Conservation (phyloP, 2,797 vertebrate genomes). For the Odontamblyopus lacepedii region DNA sequence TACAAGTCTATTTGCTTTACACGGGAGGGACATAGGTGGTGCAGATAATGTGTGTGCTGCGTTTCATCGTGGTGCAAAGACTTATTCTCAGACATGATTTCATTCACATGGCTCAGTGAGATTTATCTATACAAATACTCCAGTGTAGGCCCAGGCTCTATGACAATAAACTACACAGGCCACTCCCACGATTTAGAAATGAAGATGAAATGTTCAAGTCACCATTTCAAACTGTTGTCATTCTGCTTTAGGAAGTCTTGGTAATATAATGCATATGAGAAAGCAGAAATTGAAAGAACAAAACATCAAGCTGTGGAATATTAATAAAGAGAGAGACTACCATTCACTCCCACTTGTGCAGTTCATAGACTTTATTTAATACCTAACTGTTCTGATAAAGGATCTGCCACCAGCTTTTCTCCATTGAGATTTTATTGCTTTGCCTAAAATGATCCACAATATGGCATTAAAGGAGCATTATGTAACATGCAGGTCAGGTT, state of each 20-base stretch:
- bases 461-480: no score
- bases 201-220: slow-evolving; percentile 13
- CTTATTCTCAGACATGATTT: slow-evolving; percentile 44
- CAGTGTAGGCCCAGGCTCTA: slow-evolving; percentile 18
- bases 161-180: slow-evolving; percentile 21
- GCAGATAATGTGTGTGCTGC: slow-evolving; percentile 32
- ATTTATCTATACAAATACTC: slow-evolving; percentile 31
- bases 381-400: no score
- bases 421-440: no score
- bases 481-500: no score
- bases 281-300: background rate
- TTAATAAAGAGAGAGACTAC: no score
- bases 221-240: slow-evolving; percentile 13
- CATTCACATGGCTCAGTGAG: slow-evolving; percentile 42
- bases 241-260: background rate
- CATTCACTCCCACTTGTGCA: no score
- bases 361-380: no score
- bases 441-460: no score
- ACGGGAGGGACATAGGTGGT: slow-evolving; percentile 34
- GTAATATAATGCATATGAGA: background rate
- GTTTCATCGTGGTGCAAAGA: slow-evolving; percentile 32
- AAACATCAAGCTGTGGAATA: background rate
- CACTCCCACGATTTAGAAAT: slow-evolving; percentile 23
- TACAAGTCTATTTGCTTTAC: slow-evolving; percentile 56
- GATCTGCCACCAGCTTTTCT: no score